phyloP scores from a whole-genome alignment of 2,797 vertebrate genomes.

The Kryptopterus vitreolus region DNA sequence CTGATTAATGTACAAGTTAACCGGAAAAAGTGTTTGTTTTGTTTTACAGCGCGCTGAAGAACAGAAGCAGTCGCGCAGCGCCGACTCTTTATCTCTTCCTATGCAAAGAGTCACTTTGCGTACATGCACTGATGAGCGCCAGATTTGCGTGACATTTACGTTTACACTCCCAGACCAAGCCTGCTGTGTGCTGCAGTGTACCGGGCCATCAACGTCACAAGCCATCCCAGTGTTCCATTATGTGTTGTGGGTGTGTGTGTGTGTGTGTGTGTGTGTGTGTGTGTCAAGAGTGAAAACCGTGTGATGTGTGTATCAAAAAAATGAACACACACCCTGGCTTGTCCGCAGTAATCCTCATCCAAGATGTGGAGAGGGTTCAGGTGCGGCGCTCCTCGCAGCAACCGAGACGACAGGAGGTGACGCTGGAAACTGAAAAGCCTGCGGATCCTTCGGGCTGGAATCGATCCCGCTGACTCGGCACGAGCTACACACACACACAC shows the following conservation, averaged over 20 bases:
- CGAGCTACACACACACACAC: conserved; percentile 74
- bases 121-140: not conserved
- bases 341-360: conserved; percentile 97
- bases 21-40: not conserved
- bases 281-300: no score
- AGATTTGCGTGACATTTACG: conserved; percentile 19
- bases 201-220: not conserved
- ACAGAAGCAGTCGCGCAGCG: not conserved
- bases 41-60: not conserved
- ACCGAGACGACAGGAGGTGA: conserved; percentile 92
- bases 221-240: not conserved
- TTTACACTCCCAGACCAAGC: not conserved
- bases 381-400: conserved; percentile 85
- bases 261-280: not conserved
- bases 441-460: conserved; percentile 88
- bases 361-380: conserved; percentile 94
- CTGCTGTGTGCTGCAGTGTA: not conserved
- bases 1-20: no score
- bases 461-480: conserved; percentile 78
- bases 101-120: conserved; percentile 21
- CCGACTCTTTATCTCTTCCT: not conserved
- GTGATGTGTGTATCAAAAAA: not conserved
- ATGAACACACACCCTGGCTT: conserved; percentile 84
- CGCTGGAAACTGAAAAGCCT: conserved; percentile 96
- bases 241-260: accelerated